Percentiles rank a stretch among this genome's conserved stretches.
phyloP scores from a whole-genome alignment of 2,888 invertebrate species.

The Gymnoscelis rufifasciata region DNA sequence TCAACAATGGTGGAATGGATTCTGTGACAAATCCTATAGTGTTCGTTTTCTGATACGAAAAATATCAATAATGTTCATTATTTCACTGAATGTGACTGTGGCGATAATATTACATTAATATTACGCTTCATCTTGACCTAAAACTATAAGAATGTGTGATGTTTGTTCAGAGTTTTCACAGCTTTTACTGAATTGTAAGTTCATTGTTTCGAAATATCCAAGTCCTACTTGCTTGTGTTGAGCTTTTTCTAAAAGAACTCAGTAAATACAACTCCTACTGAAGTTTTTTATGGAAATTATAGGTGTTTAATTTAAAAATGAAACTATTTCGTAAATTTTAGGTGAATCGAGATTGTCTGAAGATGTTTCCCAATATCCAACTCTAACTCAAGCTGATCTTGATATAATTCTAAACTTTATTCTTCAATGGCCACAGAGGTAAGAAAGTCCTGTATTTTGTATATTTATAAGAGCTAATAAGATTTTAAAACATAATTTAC shows the following conservation, averaged over 20 bases:
- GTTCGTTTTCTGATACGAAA: conserved; percentile 73
- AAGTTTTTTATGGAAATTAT: conserved; percentile 10
- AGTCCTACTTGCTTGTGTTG: conserved; percentile 42
- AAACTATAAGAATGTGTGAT: conserved; percentile 89
- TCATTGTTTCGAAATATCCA: conserved; percentile 70
- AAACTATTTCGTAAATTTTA: conserved; percentile 68
- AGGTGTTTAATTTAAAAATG: conserved; percentile 11
- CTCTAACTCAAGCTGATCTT: conserved; percentile 88
- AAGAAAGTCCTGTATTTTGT: conserved; percentile 32
- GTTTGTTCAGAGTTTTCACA: conserved; percentile 96
- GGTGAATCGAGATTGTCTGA: conserved; percentile 89
- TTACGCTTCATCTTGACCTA: conserved; percentile 56
- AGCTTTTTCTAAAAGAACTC: conserved; percentile 31
- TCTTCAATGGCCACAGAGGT: conserved; percentile 94
- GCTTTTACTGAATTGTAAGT: conserved; percentile 86
- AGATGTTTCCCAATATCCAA: conserved; percentile 87
- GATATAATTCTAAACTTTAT: conserved; percentile 91
- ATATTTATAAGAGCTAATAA: neutral
- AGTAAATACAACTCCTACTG: conserved; percentile 16
- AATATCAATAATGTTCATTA: conserved; percentile 74
- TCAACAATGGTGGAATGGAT: conserved; percentile 76
- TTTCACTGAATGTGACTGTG: conserved; percentile 53
- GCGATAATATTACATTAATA: conserved; percentile 70
- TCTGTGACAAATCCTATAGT: conserved; percentile 65
- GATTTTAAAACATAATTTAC: neutral